phyloP scores from a whole-genome alignment of 2,113 vertebrate species.

The Myiozetetes cayanensis region DNA sequence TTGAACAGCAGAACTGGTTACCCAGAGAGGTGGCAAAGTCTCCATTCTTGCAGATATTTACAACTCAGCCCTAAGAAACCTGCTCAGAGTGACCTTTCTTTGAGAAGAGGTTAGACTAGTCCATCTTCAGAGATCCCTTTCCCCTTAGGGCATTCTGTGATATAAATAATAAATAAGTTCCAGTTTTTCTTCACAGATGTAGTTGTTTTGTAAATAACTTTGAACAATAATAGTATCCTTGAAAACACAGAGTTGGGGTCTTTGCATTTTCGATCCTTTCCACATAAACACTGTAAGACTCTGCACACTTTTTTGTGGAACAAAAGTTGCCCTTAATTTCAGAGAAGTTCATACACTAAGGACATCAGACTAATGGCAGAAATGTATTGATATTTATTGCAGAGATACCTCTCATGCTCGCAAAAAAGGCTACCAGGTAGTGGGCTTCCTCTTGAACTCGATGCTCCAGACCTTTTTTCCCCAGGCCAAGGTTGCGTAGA shows the following conservation, averaged over 20 bases:
- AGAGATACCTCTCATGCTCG: conserved; percentile 44
- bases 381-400: neutral
- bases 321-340: neutral
- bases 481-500: conserved; percentile 60
- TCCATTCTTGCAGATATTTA: neutral
- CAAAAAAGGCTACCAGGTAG: conserved; percentile 54
- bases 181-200: neutral
- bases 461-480: conserved; percentile 55
- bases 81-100: neutral
- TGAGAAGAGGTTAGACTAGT: neutral
- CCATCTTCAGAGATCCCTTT: neutral
- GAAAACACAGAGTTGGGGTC: neutral
- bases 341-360: neutral
- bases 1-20: neutral
- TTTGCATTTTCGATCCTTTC: neutral
- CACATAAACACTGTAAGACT: neutral
- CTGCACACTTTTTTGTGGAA: neutral
- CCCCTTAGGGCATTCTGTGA: neutral
- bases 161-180: neutral
- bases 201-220: neutral
- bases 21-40: neutral
- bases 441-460: conserved; percentile 58
- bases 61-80: neutral
- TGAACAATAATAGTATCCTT: neutral
- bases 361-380: neutral